Percentiles rank a stretch among this genome's conserved stretches.
These are phyloP conservation scores for Lytechinus pictus DNA, from an alignment of 35 echinoderm and acorn worm genomes.

Conservation along the genomic window DNA sequence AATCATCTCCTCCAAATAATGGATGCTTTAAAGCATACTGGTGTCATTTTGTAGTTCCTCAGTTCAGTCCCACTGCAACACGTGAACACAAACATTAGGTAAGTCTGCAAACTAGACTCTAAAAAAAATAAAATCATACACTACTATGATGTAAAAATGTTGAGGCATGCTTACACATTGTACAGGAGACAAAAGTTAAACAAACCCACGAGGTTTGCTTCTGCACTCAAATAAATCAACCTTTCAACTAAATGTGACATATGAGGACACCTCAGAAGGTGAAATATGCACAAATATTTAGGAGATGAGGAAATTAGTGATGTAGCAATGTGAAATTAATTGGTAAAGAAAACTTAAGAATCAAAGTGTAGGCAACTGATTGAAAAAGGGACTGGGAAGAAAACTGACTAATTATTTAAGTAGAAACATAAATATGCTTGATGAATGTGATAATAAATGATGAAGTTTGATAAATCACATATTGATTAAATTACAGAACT, in stretches of 20 bases:
- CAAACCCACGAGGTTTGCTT: background rate
- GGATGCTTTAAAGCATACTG: no score
- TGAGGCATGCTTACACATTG: background rate
- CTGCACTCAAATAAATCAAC: constrained; percentile 4
- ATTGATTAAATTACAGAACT: background rate
- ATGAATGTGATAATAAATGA: background rate
- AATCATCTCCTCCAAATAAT: no score
- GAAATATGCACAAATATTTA: background rate
- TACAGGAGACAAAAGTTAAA: background rate
- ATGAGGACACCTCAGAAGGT: background rate
- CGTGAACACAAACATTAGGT: no score
- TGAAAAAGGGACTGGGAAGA: background rate
- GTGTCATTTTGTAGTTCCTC: no score
- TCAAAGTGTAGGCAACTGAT: background rate
- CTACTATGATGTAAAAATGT: background rate
- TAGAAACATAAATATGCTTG: background rate
- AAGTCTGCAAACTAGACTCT: background rate
- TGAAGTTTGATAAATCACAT: background rate
- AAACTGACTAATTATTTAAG: background rate
- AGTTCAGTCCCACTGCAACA: no score
- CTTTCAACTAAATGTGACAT: background rate
- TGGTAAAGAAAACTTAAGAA: background rate
- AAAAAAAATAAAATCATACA: background rate
- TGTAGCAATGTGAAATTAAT: background rate
- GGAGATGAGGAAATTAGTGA: background rate